phyloP scores from a whole-genome alignment of 1,140 invertebrate species.

The Procambarus virginalis region DNA sequence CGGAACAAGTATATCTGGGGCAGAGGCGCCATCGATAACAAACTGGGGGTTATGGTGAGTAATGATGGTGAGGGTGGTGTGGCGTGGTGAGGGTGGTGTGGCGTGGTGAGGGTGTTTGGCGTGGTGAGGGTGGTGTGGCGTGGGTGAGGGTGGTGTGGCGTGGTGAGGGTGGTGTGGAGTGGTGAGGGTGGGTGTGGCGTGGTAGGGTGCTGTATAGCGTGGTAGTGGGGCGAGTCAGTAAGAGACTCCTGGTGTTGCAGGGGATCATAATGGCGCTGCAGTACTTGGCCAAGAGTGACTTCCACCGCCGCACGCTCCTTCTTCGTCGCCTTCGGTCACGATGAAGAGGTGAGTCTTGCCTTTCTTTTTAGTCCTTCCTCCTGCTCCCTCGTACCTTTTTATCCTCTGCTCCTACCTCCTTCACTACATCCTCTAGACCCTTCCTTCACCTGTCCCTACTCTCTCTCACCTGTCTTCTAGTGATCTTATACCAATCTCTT shows the following conservation, averaged over 20 bases:
- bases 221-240: background rate
- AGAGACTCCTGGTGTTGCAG: slow-evolving; percentile 70
- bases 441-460: background rate
- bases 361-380: background rate
- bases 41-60: slow-evolving; percentile 75
- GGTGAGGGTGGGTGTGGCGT: no score
- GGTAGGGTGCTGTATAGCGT: no score
- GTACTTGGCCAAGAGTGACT: slow-evolving; percentile 74
- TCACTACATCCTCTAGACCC: background rate
- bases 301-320: slow-evolving; percentile 76
- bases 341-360: slow-evolving; percentile 77
- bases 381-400: background rate
- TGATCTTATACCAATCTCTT: background rate
- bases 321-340: slow-evolving; percentile 80
- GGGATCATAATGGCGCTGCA: slow-evolving; percentile 78
- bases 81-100: background rate
- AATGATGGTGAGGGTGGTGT: background rate
- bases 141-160: background rate
- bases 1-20: slow-evolving; percentile 76
- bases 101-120: background rate
- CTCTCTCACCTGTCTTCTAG: background rate
- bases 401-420: background rate
- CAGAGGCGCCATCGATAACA: slow-evolving; percentile 78
- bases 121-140: background rate
- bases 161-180: no score